A percentile compares a stretch with the other conserved stretches of the same genome.
Evolutionary conservation across 2,888 invertebrate species (phyloP).

Genomic region (Ceratothoa steindachneri): DNA sequence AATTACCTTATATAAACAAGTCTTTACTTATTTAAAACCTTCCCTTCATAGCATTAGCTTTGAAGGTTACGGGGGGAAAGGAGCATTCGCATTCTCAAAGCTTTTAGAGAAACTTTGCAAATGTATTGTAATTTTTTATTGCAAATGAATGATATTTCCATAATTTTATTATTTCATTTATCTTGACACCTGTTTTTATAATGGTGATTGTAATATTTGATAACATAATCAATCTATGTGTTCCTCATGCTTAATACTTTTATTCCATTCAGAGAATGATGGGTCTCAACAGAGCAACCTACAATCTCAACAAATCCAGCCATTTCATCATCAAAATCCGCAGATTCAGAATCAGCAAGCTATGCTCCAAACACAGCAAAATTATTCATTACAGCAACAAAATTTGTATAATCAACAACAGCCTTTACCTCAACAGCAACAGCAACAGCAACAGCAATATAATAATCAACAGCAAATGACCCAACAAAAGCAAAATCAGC

Average conservation of each 20-base stretch:
- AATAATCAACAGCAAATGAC: slow-evolving; percentile 19
- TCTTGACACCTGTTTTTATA: no score
- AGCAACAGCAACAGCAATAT: slow-evolving; percentile 24
- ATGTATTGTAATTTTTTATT: no score
- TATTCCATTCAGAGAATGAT: background rate
- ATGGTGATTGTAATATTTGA: no score
- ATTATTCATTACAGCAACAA: slow-evolving; percentile 24
- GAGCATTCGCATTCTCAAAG: no score
- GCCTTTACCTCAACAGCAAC: slow-evolving; percentile 10
- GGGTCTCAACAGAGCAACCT: background rate
- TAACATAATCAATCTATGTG: no score
- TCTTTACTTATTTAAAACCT: no score
- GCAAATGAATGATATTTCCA: no score
- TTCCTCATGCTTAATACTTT: background rate
- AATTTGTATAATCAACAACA: slow-evolving; percentile 17
- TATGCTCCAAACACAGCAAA: slow-evolving; percentile 24
- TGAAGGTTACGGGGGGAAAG: no score
- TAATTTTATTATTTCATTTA: no score
- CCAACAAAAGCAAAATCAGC: slow-evolving; percentile 19
- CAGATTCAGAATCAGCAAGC: slow-evolving; percentile 23
- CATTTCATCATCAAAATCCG: slow-evolving; percentile 20
- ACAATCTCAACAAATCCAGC: background rate
- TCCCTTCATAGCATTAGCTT: no score
- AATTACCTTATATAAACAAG: no score
- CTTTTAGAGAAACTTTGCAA: no score